Percentiles rank a stretch among this genome's conserved stretches.
phyloP scores from a whole-genome alignment of 2,797 vertebrate species.

The Synaphobranchus kaupii region DNA sequence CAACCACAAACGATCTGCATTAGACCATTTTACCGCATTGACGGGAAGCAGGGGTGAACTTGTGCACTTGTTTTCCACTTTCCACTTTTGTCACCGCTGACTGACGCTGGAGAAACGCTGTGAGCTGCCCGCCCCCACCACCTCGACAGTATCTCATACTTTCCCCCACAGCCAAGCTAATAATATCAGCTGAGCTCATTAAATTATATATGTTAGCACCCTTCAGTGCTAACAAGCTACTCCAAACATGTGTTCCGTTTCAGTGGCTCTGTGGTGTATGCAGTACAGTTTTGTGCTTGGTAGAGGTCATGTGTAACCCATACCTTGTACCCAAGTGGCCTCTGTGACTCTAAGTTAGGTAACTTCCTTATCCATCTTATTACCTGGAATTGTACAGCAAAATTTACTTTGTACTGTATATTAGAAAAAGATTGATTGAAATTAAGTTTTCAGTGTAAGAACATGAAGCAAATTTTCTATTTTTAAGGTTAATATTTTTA shows the following conservation, averaged over 20 bases:
- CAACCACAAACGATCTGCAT: slow-evolving; percentile 62
- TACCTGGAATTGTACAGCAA: background rate
- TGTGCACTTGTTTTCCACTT: background rate
- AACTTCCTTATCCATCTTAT: background rate
- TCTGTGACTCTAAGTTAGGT: background rate
- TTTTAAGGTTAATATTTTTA: too few species aligned
- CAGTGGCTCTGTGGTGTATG: background rate
- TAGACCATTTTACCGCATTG: slow-evolving; percentile 42
- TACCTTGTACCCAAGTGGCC: background rate
- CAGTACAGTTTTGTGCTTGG: background rate
- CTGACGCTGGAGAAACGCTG: background rate
- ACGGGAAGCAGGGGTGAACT: slow-evolving; percentile 1
- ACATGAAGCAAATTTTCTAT: background rate
- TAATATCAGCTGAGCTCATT: slow-evolving; percentile 23
- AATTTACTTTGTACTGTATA: background rate
- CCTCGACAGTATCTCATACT: background rate
- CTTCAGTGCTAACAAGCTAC: slow-evolving; percentile 18
- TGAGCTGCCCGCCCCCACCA: too few species aligned
- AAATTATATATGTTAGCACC: slow-evolving; percentile 24
- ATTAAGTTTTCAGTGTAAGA: background rate
- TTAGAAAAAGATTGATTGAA: background rate
- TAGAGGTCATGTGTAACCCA: background rate
- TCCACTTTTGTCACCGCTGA: background rate
- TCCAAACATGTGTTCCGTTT: background rate
- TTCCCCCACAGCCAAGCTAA: background rate